These are phyloP conservation scores for Oreochromis mossambicus DNA, from an alignment of 2,797 vertebrate genomes.

Conservation along the genomic window DNA sequence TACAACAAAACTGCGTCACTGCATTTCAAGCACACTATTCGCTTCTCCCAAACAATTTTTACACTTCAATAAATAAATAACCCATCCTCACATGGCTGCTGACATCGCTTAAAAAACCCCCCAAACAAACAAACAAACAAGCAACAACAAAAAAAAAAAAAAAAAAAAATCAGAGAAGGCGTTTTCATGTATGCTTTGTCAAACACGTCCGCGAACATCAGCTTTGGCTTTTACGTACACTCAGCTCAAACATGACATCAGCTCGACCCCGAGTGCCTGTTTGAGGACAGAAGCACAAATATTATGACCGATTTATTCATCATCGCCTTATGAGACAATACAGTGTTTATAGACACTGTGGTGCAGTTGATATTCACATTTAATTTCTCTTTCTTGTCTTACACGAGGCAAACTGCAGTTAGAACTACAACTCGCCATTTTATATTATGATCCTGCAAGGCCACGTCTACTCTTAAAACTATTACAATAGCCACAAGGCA, in stretches of 20 bases:
- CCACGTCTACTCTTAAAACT: conserved; percentile 12
- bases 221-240: conserved; percentile 21
- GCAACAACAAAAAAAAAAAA: conserved; percentile 10
- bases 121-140: neutral
- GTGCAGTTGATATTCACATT: conserved; percentile 12
- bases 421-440: neutral
- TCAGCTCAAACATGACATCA: neutral
- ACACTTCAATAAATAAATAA: conserved; percentile 73
- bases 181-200: conserved; percentile 19
- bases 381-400: neutral
- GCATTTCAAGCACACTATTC: conserved; percentile 26
- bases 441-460: conserved; percentile 42
- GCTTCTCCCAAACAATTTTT: neutral
- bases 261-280: neutral
- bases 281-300: conserved; percentile 17
- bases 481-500: conserved; percentile 65
- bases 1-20: neutral
- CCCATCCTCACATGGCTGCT: conserved; percentile 41
- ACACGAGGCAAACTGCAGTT: neutral
- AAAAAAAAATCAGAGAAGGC: conserved; percentile 34
- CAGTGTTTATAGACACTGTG: conserved; percentile 18
- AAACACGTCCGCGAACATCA: conserved; percentile 10
- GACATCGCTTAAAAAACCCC: neutral
- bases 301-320: neutral
- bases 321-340: neutral